phyloP scores from a whole-genome alignment of 2,797 vertebrate genomes.

The Sebastes oblongus region DNA sequence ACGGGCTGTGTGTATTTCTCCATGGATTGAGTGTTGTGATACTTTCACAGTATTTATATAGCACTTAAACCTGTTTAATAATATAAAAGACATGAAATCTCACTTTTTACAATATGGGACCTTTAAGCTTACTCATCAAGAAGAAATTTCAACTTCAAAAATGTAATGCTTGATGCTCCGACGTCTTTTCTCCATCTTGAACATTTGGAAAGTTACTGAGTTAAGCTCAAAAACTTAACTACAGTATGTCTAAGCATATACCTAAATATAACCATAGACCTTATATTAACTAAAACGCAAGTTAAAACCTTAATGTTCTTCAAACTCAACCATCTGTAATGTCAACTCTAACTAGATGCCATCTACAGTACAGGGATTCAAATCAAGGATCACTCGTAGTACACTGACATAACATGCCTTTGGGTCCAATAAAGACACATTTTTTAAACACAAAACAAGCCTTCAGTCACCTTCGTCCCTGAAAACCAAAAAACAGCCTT shows the following conservation, averaged over 20 bases:
- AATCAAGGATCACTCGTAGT: neutral
- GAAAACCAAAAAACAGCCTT: slow-evolving; percentile 27
- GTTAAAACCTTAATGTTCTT: neutral
- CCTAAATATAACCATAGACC: neutral
- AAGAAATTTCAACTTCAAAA: neutral
- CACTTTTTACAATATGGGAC: too few species aligned
- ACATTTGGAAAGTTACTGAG: neutral
- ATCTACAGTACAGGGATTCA: slow-evolving; percentile 8
- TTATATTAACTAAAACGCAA: neutral
- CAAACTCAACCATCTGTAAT: neutral
- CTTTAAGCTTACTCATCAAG: neutral
- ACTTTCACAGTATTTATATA: too few species aligned
- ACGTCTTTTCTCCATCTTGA: neutral
- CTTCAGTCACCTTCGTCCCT: slow-evolving; percentile 32
- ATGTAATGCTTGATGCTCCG: neutral
- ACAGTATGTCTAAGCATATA: neutral
- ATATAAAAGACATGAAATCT: too few species aligned
- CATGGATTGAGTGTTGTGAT: too few species aligned
- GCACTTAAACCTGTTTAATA: too few species aligned
- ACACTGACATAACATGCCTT: slow-evolving; percentile 9
- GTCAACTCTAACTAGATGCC: slow-evolving; percentile 10
- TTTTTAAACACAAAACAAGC: slow-evolving; percentile 25
- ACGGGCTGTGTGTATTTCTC: too few species aligned
- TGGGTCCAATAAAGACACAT: slow-evolving; percentile 30
- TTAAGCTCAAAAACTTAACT: neutral